phyloP scores from a whole-genome alignment of 2,113 vertebrate species.

The Tupaia chinensis region DNA sequence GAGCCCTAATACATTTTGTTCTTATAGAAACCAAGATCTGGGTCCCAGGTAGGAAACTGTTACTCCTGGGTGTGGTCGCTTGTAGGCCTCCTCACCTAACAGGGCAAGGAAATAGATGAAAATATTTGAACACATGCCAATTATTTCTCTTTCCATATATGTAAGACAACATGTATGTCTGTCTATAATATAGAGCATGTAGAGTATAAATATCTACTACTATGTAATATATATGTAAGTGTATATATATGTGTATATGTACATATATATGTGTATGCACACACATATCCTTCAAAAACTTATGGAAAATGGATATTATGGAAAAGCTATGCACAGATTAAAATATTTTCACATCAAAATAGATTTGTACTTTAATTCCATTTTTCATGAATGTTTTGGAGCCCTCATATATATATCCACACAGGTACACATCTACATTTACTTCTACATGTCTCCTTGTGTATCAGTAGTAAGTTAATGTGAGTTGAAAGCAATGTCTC shows the following conservation, averaged over 20 bases:
- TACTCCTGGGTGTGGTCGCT: background rate
- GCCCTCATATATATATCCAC: background rate
- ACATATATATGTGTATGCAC: background rate
- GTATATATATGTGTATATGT: background rate
- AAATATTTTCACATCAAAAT: no score
- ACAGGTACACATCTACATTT: background rate
- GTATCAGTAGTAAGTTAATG: background rate
- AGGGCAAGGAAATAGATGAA: background rate
- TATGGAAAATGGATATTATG: no score
- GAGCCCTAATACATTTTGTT: background rate
- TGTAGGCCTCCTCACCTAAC: background rate
- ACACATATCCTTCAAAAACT: background rate
- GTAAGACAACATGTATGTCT: no score
- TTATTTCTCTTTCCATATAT: no score
- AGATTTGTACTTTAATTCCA: no score
- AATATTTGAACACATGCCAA: background rate
- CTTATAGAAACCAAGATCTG: background rate
- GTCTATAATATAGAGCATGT: no score
- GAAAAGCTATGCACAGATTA: no score
- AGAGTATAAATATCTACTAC: no score
- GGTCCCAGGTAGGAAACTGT: no score
- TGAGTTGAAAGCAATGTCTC: background rate
- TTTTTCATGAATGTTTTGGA: no score
- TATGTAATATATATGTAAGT: no score
- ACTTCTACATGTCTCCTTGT: background rate